Evolutionary conservation across 2,797 vertebrate species (phyloP).

Genomic region (Acipenser transmontanus): DNA sequence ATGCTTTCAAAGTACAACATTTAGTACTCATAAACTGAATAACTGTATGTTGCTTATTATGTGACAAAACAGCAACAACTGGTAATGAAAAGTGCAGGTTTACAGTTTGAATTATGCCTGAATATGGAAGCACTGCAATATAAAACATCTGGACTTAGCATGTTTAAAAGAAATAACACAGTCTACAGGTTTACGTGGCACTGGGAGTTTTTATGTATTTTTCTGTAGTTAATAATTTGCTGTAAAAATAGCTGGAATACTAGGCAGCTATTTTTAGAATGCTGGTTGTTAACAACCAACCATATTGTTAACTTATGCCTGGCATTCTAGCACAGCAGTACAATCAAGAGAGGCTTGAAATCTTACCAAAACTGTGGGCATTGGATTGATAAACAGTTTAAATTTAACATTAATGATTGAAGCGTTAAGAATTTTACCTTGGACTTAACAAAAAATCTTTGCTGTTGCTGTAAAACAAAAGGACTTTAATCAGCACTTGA

Average conservation of each 20-base stretch:
- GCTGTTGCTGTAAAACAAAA: too few relatives aligned
- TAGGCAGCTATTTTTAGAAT: constrained; percentile 1
- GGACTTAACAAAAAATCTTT: too few relatives aligned
- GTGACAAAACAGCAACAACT: not conserved
- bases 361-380: too few relatives aligned
- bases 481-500: too few relatives aligned
- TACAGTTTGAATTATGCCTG: not conserved
- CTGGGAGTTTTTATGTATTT: not conserved
- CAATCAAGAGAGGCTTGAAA: too few relatives aligned
- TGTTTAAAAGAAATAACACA: not conserved
- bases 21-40: not conserved
- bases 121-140: not conserved
- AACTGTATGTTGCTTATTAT: not conserved
- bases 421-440: too few relatives aligned
- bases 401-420: too few relatives aligned
- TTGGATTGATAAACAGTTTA: too few relatives aligned
- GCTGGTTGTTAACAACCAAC: not conserved
- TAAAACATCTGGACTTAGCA: not conserved
- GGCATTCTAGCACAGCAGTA: not conserved
- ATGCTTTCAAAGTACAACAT: not conserved
- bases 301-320: not conserved
- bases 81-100: not conserved
- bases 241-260: constrained; percentile 1
- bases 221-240: not conserved
- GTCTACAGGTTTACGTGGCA: not conserved